phyloP scores from a whole-genome alignment of 2,797 vertebrate genomes.

The Acanthurus tractus region DNA sequence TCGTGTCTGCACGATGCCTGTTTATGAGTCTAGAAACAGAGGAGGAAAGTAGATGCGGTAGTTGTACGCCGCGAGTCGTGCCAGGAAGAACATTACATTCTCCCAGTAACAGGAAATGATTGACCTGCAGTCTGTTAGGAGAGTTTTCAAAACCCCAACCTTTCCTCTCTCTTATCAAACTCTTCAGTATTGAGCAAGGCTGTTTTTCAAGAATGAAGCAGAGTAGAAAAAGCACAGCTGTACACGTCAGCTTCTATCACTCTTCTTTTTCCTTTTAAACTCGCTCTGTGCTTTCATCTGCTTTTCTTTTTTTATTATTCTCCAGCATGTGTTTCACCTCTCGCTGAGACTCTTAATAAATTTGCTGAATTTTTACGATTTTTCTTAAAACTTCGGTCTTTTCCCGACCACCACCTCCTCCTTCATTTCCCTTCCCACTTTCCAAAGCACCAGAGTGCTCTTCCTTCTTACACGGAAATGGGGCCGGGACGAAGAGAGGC shows the following conservation, averaged over 20 bases:
- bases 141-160: constrained; percentile 21
- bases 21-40: constrained; percentile 7
- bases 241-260: no score
- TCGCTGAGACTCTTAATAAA: constrained; percentile 20
- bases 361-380: constrained; percentile 50
- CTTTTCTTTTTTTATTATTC: neutral
- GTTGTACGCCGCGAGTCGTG: neutral
- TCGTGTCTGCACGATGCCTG: neutral
- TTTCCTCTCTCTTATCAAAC: constrained; percentile 36
- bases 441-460: constrained; percentile 45
- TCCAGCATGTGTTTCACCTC: constrained; percentile 11
- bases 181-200: constrained; percentile 35
- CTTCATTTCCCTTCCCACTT: constrained; percentile 54
- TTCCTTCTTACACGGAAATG: constrained; percentile 74
- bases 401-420: neutral
- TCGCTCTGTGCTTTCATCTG: neutral
- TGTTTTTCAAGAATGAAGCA: neutral
- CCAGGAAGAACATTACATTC: constrained; percentile 40
- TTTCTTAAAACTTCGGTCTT: constrained; percentile 41
- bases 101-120: constrained; percentile 52
- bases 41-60: neutral
- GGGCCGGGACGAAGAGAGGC: constrained; percentile 50
- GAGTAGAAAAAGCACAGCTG: neutral
- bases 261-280: neutral
- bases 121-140: constrained; percentile 13